phyloP scores from a whole-genome alignment of 2,888 invertebrate species.

The Thysanoteuthis rhombus region DNA sequence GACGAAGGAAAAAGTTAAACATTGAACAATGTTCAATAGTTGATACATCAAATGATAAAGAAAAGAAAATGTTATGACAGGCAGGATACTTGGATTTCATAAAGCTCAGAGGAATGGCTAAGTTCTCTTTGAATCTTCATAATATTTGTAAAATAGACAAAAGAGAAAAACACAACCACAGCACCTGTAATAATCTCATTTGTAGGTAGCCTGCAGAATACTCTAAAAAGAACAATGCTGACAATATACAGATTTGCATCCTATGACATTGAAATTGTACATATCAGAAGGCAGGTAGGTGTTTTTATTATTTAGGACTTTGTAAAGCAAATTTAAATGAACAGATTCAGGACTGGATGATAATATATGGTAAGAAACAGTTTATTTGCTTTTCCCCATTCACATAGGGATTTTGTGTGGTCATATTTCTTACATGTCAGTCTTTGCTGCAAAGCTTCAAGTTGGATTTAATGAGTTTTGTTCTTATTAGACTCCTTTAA shows the following conservation, averaged over 20 bases:
- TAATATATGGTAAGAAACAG: not conserved
- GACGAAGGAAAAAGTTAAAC: not conserved
- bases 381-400: constrained; percentile 12
- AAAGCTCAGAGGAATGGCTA: constrained; percentile 12
- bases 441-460: not conserved
- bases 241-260: not conserved
- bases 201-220: constrained; percentile 12
- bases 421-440: not conserved
- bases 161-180: not conserved
- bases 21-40: not conserved
- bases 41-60: not conserved
- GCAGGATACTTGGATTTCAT: not conserved
- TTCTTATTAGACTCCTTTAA: not conserved
- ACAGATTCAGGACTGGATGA: constrained; percentile 12
- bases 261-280: not conserved
- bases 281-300: constrained; percentile 1
- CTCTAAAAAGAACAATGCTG: not conserved
- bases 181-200: constrained; percentile 12
- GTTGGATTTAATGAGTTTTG: not conserved
- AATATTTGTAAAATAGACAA: not conserved
- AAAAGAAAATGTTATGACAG: not conserved
- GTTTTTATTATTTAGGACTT: constrained; percentile 1
- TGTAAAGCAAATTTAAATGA: not conserved
- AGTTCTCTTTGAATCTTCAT: not conserved
- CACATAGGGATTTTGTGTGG: not conserved